Evolutionary conservation across 2,888 invertebrate genomes (phyloP), one percentile per base, ranked within the genome.

Genomic region (Nycteola revayana): DNA sequence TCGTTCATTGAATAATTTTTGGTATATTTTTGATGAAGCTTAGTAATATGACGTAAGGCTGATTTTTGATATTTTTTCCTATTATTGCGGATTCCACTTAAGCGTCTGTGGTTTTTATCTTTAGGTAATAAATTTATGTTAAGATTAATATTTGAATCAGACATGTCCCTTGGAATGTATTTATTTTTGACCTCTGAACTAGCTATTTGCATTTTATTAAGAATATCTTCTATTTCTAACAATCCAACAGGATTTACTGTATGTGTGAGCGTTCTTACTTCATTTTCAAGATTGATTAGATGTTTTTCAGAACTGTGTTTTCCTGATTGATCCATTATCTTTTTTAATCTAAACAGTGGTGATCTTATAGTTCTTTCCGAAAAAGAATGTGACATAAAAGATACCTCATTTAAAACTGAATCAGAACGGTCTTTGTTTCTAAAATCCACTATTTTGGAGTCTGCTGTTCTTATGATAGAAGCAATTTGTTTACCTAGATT

Each of bases 281-380:
- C 73, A 48, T 76, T 73, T 68, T 88, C 87, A 14, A 88, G 63
- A 38, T 76, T 70, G 10, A 69, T 68, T 25, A 86, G 63, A 9
- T 11, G 27, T 39, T 73, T 49, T 54, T 85, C 81, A 37, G 75
- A 71, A 34, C 73, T 77, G 10, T 59, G 62, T 36, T 61, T 68
- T 21, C 4, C 21, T n/a, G 3, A 21, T n/a, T 21, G 2, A 7
- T 21, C 21, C 2, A 2, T 41, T 9, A 28, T 8, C 20, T 6
- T 9, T 26, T 9, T n/a, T 9, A 25, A 36, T 37, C 65, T 34
- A 32, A 3, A 8, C 2, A 75, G 41, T 1, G 83, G 82, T 6
- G 87, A 86, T 47, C 87, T 70, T 1, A 80, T 71, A 30, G 73
- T 79, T 49, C 86, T 70, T 34, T 87, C 87, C 85, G 85, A 86